A percentile compares a stretch with the other conserved stretches of the same genome.
phyloP scores from a whole-genome alignment of 2,113 vertebrate species.

The Ailurus styani region DNA sequence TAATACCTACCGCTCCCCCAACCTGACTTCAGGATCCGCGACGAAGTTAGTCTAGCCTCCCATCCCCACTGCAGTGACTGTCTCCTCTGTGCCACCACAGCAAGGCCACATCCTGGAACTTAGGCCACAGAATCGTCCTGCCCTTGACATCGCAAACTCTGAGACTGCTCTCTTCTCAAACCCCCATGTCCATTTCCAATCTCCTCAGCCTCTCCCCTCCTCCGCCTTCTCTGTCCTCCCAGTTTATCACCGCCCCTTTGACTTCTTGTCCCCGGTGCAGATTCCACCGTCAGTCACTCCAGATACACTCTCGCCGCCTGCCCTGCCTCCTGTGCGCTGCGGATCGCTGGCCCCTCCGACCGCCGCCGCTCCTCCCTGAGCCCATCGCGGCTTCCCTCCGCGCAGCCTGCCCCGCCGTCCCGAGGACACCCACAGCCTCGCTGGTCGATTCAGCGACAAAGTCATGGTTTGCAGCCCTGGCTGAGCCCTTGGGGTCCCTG shows the following conservation, averaged over 20 bases:
- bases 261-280: background rate
- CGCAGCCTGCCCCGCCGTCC: background rate
- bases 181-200: background rate
- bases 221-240: background rate
- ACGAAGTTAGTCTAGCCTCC: background rate
- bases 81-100: background rate
- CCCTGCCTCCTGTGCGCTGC: background rate
- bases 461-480: background rate
- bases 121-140: background rate
- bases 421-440: background rate
- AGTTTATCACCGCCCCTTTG: background rate
- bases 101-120: background rate
- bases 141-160: background rate
- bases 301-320: background rate
- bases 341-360: background rate
- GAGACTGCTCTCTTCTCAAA: background rate
- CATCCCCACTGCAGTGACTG: fast-evolving
- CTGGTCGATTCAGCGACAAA: background rate
- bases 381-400: background rate
- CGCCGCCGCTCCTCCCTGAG: background rate
- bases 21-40: background rate
- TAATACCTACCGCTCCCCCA: background rate
- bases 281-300: background rate
- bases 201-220: background rate
- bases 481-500: background rate